Conservation (phyloP, 2,797 vertebrate genomes). For the Hafferia zeledoni region DNA sequence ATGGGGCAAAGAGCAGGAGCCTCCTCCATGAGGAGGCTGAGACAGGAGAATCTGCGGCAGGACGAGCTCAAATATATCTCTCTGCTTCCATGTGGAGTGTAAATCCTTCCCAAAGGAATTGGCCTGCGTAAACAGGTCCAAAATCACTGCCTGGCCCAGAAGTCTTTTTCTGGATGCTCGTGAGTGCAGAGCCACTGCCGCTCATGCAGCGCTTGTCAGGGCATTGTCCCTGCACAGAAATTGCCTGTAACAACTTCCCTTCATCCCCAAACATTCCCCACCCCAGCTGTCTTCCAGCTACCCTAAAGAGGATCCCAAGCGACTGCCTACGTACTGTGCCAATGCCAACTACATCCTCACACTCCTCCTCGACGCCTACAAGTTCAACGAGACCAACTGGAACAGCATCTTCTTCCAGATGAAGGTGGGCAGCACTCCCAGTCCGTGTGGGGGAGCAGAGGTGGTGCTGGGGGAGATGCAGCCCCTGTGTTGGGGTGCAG, state of each 20-base stretch:
- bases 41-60: neutral
- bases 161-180: neutral
- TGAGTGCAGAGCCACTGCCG: neutral
- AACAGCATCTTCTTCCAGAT: constrained; percentile 75
- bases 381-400: constrained; percentile 74
- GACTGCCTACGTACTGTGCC: constrained; percentile 75
- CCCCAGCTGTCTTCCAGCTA: constrained; percentile 65
- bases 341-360: constrained; percentile 76
- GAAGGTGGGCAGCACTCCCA: constrained; percentile 62
- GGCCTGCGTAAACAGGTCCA: neutral
- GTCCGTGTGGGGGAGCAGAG: neutral
- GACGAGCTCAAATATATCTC: neutral
- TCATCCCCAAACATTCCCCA: neutral
- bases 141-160: neutral
- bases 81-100: neutral
- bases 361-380: constrained; percentile 74
- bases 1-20: neutral
- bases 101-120: neutral
- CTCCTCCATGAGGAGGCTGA: neutral
- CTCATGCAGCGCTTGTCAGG: neutral
- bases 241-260: neutral
- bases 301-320: constrained; percentile 21
- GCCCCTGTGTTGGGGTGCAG: fast-evolving
- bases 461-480: neutral
- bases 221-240: neutral